A percentile compares a stretch with the other conserved stretches of the same genome.
Conservation (phyloP, 1,140 invertebrate species). For the Achroia grisella region DNA sequence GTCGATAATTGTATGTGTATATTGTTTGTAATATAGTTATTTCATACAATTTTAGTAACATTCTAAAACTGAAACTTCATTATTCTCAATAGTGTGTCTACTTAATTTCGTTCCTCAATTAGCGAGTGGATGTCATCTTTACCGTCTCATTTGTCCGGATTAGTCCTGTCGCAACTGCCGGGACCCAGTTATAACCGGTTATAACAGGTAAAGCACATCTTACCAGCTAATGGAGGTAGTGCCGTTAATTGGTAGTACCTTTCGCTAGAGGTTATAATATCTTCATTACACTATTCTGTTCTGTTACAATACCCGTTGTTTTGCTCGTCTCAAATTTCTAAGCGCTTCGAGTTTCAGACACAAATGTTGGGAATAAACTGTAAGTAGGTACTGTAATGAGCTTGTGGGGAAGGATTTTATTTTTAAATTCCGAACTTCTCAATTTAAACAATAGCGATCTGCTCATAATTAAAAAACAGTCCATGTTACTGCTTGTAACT, state of each 20-base stretch:
- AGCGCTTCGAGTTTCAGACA: neutral
- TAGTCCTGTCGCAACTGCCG: slow-evolving; percentile 31
- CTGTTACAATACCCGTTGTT: slow-evolving; percentile 1
- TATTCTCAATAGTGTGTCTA: slow-evolving; percentile 3
- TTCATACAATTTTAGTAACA: neutral
- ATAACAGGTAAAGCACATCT: slow-evolving; percentile 23
- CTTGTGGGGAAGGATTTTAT: no score
- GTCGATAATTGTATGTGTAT: neutral
- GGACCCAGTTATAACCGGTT: slow-evolving; percentile 28
- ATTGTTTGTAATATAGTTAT: neutral
- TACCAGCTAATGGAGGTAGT: slow-evolving; percentile 38
- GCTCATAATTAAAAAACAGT: no score
- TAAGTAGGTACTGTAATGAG: no score
- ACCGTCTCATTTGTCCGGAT: slow-evolving; percentile 46
- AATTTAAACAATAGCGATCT: no score
- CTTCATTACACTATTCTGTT: slow-evolving; percentile 22
- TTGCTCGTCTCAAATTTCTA: neutral
- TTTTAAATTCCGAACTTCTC: no score
- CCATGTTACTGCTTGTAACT: no score
- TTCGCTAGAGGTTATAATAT: slow-evolving; percentile 18
- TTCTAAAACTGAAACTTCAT: neutral
- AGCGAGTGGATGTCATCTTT: slow-evolving; percentile 45
- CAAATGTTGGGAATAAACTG: neutral
- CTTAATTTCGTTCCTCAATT: slow-evolving; percentile 36
- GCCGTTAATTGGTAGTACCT: slow-evolving; percentile 42